A percentile compares a stretch with the other conserved stretches of the same genome.
These are phyloP conservation scores for Oscheius sp. DNA, from an alignment of 2,888 invertebrate species.

Conservation along the genomic window DNA sequence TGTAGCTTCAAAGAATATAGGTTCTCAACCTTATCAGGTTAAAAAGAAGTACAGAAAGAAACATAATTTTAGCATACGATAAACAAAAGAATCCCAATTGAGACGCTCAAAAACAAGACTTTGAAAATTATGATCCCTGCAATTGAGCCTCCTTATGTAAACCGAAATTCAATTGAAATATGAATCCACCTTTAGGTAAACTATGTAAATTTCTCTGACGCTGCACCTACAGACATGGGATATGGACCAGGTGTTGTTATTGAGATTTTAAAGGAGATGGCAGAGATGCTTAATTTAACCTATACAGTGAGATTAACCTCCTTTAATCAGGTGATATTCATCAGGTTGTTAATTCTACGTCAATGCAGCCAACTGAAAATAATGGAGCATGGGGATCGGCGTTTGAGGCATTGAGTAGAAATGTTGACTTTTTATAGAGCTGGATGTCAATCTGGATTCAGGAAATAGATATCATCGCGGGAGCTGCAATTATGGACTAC, in stretches of 20 bases:
- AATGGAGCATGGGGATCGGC: conserved; percentile 64
- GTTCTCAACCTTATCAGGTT: conserved; percentile 10
- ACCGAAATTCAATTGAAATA: neutral
- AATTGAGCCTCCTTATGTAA: conserved; percentile 60
- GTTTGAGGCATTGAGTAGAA: conserved; percentile 52
- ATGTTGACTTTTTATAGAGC: conserved; percentile 30
- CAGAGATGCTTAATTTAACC: conserved; percentile 56
- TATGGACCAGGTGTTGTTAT: conserved; percentile 68
- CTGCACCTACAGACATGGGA: conserved; percentile 50
- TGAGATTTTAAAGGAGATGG: conserved; percentile 62
- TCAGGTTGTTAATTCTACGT: conserved; percentile 33
- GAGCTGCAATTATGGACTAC: conserved; percentile 65
- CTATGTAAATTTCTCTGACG: conserved; percentile 61
- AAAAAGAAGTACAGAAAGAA: neutral
- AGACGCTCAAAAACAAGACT: conserved; percentile 30
- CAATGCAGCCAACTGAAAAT: conserved; percentile 1
- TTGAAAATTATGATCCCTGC: conserved; percentile 54
- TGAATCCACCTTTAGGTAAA: conserved; percentile 51
- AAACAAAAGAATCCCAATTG: conserved; percentile 33
- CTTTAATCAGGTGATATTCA: neutral
- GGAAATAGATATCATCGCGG: conserved; percentile 64
- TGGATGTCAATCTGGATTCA: conserved; percentile 17
- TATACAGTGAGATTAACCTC: conserved; percentile 48
- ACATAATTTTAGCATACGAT: conserved; percentile 38
- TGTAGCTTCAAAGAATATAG: neutral